Evolutionary conservation across 2,888 invertebrate species (phyloP).

Genomic region (Drosophila robusta): DNA sequence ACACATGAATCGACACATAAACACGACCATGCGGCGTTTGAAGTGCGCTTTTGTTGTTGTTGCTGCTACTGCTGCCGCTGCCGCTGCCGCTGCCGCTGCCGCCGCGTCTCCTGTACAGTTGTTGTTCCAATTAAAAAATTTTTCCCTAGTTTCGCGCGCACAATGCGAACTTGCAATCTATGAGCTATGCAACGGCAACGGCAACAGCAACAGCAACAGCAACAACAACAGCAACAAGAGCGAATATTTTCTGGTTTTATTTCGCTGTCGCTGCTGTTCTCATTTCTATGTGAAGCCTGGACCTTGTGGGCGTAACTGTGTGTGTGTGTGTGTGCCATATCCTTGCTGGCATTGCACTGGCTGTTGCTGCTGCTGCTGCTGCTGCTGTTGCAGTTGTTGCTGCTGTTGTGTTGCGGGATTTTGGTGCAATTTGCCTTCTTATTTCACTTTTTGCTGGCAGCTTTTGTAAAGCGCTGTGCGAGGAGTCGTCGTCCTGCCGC

Average conservation of each 20-base stretch:
- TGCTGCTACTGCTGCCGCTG: conserved; percentile 37
- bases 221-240: conserved; percentile 22
- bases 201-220: conserved; percentile 26
- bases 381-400: conserved; percentile 39
- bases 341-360: conserved; percentile 69
- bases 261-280: conserved; percentile 53
- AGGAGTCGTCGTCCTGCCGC: conserved; percentile 15
- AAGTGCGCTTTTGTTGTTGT: conserved; percentile 65
- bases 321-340: conserved; percentile 57
- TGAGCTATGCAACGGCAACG: conserved; percentile 56
- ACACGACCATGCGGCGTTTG: conserved; percentile 61
- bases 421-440: conserved; percentile 76
- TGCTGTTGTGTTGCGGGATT: conserved; percentile 59
- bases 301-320: conserved; percentile 67
- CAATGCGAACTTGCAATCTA: conserved; percentile 77
- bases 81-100: conserved; percentile 38
- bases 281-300: conserved; percentile 72
- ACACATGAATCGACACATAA: conserved; percentile 34
- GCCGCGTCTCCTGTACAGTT: conserved; percentile 75
- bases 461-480: conserved; percentile 54
- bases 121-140: conserved; percentile 82
- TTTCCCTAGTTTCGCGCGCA: conserved; percentile 82
- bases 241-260: conserved; percentile 69
- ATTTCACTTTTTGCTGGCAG: conserved; percentile 52
- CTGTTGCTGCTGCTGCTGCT: conserved; percentile 59